Percentiles rank a stretch among this genome's conserved stretches.
phyloP scores from a whole-genome alignment of 2,888 invertebrate species.

The Ichneumoninae sp. region DNA sequence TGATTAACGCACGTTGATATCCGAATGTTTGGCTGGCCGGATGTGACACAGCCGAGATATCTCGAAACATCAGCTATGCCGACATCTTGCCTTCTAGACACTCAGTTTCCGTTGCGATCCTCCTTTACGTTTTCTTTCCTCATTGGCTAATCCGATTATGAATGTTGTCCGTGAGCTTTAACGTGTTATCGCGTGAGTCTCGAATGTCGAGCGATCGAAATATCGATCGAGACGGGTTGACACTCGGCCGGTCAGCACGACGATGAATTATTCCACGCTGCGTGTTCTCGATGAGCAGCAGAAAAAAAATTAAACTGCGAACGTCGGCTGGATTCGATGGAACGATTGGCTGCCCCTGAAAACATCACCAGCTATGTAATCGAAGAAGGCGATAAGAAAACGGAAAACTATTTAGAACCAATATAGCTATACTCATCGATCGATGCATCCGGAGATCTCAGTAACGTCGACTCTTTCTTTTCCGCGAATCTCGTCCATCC shows the following conservation, averaged over 20 bases:
- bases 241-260: constrained; percentile 1
- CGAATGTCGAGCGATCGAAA: constrained; percentile 52
- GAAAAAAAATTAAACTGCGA: background rate
- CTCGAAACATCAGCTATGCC: constrained; percentile 92
- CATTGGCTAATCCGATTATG: background rate
- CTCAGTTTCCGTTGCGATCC: constrained; percentile 72
- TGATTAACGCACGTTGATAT: constrained; percentile 65
- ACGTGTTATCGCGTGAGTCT: constrained; percentile 15
- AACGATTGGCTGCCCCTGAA: background rate
- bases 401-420: background rate
- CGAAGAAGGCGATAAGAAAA: background rate
- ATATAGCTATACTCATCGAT: background rate
- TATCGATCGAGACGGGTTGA: constrained; percentile 36
- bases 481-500: background rate
- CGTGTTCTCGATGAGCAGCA: background rate
- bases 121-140: background rate
- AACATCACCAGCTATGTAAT: background rate
- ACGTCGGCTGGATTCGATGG: background rate
- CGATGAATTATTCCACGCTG: background rate
- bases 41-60: constrained; percentile 93
- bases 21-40: constrained; percentile 88
- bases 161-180: background rate
- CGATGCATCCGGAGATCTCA: background rate
- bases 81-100: constrained; percentile 93
- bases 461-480: background rate